Conservation (phyloP, 53 echinoderm and acorn worm genomes). For the Holothuria scabra region DNA sequence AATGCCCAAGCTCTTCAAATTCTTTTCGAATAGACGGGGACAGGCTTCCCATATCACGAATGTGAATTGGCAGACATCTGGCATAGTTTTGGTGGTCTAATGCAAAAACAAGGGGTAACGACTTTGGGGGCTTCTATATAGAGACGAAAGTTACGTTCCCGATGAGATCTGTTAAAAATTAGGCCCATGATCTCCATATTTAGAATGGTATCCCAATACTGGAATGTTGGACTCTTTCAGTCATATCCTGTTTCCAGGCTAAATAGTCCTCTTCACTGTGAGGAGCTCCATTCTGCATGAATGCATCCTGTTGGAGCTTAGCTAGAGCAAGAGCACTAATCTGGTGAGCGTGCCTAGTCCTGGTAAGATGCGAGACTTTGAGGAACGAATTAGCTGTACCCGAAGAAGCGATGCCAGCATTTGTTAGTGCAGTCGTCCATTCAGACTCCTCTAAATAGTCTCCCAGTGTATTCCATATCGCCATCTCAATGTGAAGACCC, state of each 20-base stretch:
- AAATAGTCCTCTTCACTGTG: conserved; percentile 18
- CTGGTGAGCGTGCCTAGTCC: conserved; percentile 54
- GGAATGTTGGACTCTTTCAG: conserved; percentile 37
- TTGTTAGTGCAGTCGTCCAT: conserved; percentile 34
- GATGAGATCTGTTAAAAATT: conserved; percentile 46
- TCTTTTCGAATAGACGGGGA: conserved; percentile 10
- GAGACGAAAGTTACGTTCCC: conserved; percentile 11
- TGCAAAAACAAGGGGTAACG: conserved; percentile 25
- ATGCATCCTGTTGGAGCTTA: conserved; percentile 51
- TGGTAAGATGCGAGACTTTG: conserved; percentile 39
- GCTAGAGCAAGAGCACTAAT: conserved; percentile 38
- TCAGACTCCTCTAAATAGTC: conserved; percentile 45
- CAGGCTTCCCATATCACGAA: conserved; percentile 44
- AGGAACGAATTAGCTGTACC: conserved; percentile 48
- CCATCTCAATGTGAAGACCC: conserved; percentile 43
- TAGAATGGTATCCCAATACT: conserved; percentile 42
- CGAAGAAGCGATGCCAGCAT: conserved; percentile 37
- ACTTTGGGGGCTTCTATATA: conserved; percentile 30
- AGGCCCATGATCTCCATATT: conserved; percentile 33
- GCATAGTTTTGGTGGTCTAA: too few relatives aligned
- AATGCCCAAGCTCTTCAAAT: not conserved
- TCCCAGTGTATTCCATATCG: conserved; percentile 22
- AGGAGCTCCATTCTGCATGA: not conserved
- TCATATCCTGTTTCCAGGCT: conserved; percentile 33
- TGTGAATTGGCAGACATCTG: too few relatives aligned